Percentiles rank a stretch among this genome's conserved stretches.
Conservation (phyloP, 1,140 invertebrate species). For the Holcopasites calliopsidis region DNA sequence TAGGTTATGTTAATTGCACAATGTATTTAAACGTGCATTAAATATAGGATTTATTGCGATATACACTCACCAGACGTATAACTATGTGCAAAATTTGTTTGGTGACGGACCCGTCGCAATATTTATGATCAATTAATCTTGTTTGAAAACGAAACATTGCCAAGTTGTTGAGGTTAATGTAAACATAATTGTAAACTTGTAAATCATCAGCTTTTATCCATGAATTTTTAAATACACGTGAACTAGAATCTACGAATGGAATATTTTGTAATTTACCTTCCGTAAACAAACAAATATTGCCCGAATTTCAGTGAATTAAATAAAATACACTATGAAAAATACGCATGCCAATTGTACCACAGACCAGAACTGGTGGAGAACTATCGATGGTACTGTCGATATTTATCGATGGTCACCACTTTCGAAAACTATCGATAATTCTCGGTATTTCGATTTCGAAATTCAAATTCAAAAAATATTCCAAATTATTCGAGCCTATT, state of each 20-base stretch:
- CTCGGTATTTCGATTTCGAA: no score
- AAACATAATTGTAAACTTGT: background rate
- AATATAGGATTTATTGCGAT: background rate
- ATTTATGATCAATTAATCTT: background rate
- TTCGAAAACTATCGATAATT: no score
- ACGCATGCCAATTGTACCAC: no score
- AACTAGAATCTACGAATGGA: background rate
- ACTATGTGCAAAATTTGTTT: background rate
- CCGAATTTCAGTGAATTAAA: background rate
- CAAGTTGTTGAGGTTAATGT: constrained; percentile 9
- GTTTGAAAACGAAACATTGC: background rate
- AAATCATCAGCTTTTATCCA: background rate
- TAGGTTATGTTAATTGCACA: constrained; percentile 8
- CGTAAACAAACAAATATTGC: background rate
- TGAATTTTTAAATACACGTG: background rate
- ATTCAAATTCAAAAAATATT: no score
- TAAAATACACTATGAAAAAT: background rate
- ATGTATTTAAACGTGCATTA: background rate
- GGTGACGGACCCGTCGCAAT: background rate
- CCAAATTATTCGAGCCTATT: no score
- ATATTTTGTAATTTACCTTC: background rate
- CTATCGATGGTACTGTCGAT: no score
- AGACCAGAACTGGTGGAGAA: no score
- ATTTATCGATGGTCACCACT: no score
- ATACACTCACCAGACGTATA: constrained; percentile 1